phyloP scores from a whole-genome alignment of 2,797 vertebrate genomes.

The Microchirus variegatus region DNA sequence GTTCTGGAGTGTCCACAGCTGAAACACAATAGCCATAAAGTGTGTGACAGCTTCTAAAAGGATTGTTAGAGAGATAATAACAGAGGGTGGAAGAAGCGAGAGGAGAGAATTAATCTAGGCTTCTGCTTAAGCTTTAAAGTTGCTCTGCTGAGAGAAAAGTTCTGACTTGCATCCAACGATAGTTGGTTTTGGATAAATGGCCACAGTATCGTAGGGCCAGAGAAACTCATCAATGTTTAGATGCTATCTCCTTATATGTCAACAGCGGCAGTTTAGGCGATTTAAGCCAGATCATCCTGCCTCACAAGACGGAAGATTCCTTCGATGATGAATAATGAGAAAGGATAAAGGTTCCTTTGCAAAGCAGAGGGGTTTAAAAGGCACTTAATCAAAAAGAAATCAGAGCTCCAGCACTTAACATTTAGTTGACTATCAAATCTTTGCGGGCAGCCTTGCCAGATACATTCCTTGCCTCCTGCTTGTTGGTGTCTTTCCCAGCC shows the following conservation, averaged over 20 bases:
- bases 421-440: conserved; percentile 72
- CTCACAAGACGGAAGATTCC: conserved; percentile 63
- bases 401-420: conserved; percentile 72
- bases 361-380: conserved; percentile 57
- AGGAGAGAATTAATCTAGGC: conserved; percentile 77
- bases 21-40: conserved; percentile 74
- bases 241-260: conserved; percentile 75
- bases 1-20: conserved; percentile 58
- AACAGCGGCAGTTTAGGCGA: conserved; percentile 69
- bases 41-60: conserved; percentile 82
- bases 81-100: conserved; percentile 65
- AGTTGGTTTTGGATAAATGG: conserved; percentile 75
- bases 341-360: conserved; percentile 61
- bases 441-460: conserved; percentile 44
- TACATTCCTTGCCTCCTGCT: conserved; percentile 59
- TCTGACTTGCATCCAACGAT: conserved; percentile 64
- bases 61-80: conserved; percentile 82
- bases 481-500: conserved; percentile 70
- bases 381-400: conserved; percentile 75
- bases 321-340: conserved; percentile 70
- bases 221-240: conserved; percentile 77
- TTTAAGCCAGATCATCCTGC: conserved; percentile 71
- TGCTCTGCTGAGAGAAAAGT: conserved; percentile 63
- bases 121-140: conserved; percentile 75
- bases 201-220: conserved; percentile 57